Evolutionary conservation across 2,797 vertebrate species (phyloP), one percentile per base, ranked within the genome.

Genomic region (Echeneis naucrates): DNA sequence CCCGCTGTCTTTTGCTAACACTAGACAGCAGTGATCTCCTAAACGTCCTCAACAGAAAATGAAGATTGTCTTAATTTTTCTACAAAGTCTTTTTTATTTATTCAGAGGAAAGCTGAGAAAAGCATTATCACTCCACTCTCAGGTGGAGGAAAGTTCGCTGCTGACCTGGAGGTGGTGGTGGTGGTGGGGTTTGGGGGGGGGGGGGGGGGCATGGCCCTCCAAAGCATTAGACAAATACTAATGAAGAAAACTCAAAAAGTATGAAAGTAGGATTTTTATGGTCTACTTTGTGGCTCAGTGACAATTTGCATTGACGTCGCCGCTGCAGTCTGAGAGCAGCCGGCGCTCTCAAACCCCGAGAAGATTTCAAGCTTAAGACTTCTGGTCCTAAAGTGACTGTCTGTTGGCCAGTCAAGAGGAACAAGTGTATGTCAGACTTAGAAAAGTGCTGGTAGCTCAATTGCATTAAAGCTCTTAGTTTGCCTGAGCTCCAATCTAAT

Each of bases 391-490:
- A 90, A 92, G 92, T 90, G 89, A 93, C 86, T 91, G 90, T 91
- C 89, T 90, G 87, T 87, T 87, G 71, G 69, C 83, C 93, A 93
- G 88, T 90, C 87, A 91, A 92, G 91, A 89, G 92, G 92, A 94
- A 94, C 93, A 90, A 92, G 91, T 87, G 88, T 68, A 92, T 93
- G 92, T 93, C 91, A 91, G 91, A 91, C 92, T 92, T 87, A 87
- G 89, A 89, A 91, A 94, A 93, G 90, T 91, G 92, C 88, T 53
- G 83, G 81, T 85, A 90, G 92, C 93, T 93, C 93, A 93, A 93
- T 93, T 93, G 92, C 92, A 94, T 93, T 92, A 92, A 92, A 91
- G 92, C 91, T 90, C 90, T 93, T 92, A 89, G 92, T 93, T 92
- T 92, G 90, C 90, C 86, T 83, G 87, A 84, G 88, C 91, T 92